Base-by-base conservation (phyloP, 2,113 vertebrate genomes). In the Xenus cinereus region DNA sequence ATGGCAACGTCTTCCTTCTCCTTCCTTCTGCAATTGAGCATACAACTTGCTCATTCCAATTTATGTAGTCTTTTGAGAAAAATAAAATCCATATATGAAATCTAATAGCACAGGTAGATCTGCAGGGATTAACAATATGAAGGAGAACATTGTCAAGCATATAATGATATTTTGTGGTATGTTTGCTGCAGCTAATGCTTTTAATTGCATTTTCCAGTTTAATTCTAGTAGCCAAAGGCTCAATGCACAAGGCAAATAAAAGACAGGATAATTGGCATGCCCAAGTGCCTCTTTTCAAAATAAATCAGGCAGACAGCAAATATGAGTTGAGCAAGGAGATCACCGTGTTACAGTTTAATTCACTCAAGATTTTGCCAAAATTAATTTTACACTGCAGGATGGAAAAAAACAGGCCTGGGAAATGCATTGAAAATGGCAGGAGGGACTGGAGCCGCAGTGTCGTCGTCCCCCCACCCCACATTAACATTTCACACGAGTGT, bases 151-250 rank as follows among this genome's bases (percentile, higher is more conserved):
- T 95, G 94, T 95, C 92, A 96, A 95, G 84, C 72, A 63, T 43
- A 72, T 96, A 96, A 96, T 95, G 83, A 96, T 93, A 53, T 93
- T 95, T 96, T 93, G 93, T 90, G 64, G 69, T 90, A 88, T 68
- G 78, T 86, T 91, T 96, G 90, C 92, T 84, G 63, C 91, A 87
- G 64, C 87, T 93, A 96, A 95, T 91, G 74, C 59, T 92, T 92
- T 96, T 96, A 97, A 97, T 97, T 95, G 91, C 37, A 83, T 94
- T 97, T 97, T 94, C 86, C 53, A 84, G 74, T 96, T 96, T 95
- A 95, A 96, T 97, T 97, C 84, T 76, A 83, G 87, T 89, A 96
- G 96, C 96, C 97, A 96, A 97, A 96, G 96, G 95, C 95, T 91
- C 6, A 66, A 85, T 84, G 68, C 89, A 94, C 67, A 90, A 93